Percentiles rank a stretch among this genome's conserved stretches.
Conservation (phyloP, 2,888 invertebrate genomes). For the Lasius fuliginosus region DNA sequence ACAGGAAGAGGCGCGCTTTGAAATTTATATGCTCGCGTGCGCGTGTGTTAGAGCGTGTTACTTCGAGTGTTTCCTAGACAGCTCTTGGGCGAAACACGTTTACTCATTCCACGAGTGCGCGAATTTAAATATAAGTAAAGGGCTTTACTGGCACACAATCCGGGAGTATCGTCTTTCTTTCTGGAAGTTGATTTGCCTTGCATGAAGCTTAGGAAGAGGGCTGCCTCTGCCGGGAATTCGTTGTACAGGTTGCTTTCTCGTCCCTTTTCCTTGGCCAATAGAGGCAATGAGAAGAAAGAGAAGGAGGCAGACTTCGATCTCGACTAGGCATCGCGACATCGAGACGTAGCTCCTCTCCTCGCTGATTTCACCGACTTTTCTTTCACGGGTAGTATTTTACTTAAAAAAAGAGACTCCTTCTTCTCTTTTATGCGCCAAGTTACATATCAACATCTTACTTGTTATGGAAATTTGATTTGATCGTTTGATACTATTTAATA, state of each 20-base stretch:
- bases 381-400: constrained; percentile 15
- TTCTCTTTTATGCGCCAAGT: constrained; percentile 53
- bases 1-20: constrained; percentile 32
- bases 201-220: constrained; percentile 82
- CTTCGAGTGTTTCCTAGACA: constrained; percentile 55
- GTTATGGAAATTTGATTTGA: constrained; percentile 82
- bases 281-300: constrained; percentile 54
- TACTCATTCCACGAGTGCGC: constrained; percentile 73
- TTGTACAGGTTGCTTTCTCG: constrained; percentile 70
- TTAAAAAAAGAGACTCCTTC: constrained; percentile 15
- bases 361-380: constrained; percentile 63
- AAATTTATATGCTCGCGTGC: constrained; percentile 38
- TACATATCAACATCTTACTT: constrained; percentile 70
- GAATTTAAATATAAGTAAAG: constrained; percentile 86
- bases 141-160: constrained; percentile 82
- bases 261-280: constrained; percentile 39
- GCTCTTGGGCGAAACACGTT: constrained; percentile 49
- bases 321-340: constrained; percentile 76
- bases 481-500: constrained; percentile 74
- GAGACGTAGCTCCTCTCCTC: constrained; percentile 58
- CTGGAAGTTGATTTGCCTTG: constrained; percentile 85
- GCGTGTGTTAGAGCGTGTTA: not conserved
- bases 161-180: constrained; percentile 80
- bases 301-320: constrained; percentile 51
- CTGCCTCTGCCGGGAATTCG: constrained; percentile 76